These are phyloP conservation scores for Furcifer pardalis DNA, from an alignment of 2,797 vertebrate species.

Conservation along the genomic window DNA sequence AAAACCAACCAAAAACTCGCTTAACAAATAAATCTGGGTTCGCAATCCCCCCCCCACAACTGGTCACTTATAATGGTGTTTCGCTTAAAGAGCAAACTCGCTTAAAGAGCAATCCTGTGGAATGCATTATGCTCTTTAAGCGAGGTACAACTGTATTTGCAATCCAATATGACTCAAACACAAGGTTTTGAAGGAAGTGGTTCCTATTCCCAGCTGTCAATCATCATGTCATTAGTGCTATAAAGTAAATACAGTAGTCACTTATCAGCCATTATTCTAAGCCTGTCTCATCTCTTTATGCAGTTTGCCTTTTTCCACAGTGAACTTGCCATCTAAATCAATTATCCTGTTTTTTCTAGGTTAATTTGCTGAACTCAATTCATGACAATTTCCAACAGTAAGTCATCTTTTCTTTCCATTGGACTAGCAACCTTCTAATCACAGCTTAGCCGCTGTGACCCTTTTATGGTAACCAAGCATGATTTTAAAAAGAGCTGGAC, in stretches of 20 bases:
- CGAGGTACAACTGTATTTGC: too few relatives aligned
- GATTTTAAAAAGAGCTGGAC: background rate
- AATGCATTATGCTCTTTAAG: too few relatives aligned
- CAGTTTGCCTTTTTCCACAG: background rate
- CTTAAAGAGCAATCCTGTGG: too few relatives aligned
- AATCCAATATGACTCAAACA: background rate
- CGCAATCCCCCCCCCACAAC: too few relatives aligned
- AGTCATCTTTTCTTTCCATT: slow-evolving; percentile 71
- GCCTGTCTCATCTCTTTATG: background rate
- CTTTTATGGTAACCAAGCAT: background rate
- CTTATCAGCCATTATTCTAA: background rate
- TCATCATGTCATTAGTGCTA: background rate
- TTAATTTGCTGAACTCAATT: slow-evolving; percentile 95
- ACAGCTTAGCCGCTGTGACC: background rate
- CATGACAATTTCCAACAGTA: slow-evolving; percentile 98
- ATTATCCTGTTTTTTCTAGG: slow-evolving; percentile 71
- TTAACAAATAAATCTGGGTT: too few relatives aligned
- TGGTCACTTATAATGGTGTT: too few relatives aligned
- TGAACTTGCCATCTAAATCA: background rate
- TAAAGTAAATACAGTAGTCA: background rate
- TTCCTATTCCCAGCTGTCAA: background rate
- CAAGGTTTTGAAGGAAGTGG: background rate
- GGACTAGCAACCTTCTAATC: background rate
- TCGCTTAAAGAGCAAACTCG: too few relatives aligned
- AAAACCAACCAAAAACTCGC: too few relatives aligned